Evolutionary conservation across 2,113 vertebrate genomes (phyloP), one percentile per base, ranked within the genome.

Genomic region (Pachyramphus minor): DNA sequence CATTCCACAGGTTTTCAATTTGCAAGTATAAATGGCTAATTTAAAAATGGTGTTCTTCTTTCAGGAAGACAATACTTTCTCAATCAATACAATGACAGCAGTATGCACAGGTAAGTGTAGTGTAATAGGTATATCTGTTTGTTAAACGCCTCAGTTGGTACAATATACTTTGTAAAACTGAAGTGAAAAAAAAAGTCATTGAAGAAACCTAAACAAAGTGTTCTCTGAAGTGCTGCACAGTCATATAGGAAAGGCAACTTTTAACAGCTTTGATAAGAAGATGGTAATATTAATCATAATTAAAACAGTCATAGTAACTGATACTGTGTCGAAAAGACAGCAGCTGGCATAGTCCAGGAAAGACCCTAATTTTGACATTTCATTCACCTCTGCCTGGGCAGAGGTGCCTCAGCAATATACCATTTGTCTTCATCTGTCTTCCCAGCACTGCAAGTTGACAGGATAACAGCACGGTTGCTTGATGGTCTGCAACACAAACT

Each of bases 381-480:
- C 42, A 37, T 80, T 86, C 86, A 77, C 64, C 83, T 96, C 49
- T 92, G 83, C 45, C 52, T 87, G 31, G 25, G 79, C 49, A 71
- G 93, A 96, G 80, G 75, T 75, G 42, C 23, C 47, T 87, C 62
- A 60, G 53, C 53, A 59, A 69, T 72, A 63, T 5, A 30, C 74
- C 81, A 52, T 95, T 77, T 93, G 52, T 95, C 90, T 96, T 96
- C 84, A 94, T 97, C 84, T 91, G 31, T 83, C 91, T 97, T 79
- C 25, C 31, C 47, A 95, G 55, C 41, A 27, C 52, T 49, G 39
- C 75, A 81, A 42, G 27, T 55, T 89, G 87, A 94, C 35, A 86
- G 66, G 55, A 78, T 68, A 94, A 93, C 62, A 69, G 19, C 33
- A 30, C 17, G 39, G n/a, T 69, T 44, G 12, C 64, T 94, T 84